A percentile compares a stretch with the other conserved stretches of the same genome.
These are phyloP conservation scores for Ceryle rudis DNA, from an alignment of 2,797 vertebrate genomes.

Conservation along the genomic window DNA sequence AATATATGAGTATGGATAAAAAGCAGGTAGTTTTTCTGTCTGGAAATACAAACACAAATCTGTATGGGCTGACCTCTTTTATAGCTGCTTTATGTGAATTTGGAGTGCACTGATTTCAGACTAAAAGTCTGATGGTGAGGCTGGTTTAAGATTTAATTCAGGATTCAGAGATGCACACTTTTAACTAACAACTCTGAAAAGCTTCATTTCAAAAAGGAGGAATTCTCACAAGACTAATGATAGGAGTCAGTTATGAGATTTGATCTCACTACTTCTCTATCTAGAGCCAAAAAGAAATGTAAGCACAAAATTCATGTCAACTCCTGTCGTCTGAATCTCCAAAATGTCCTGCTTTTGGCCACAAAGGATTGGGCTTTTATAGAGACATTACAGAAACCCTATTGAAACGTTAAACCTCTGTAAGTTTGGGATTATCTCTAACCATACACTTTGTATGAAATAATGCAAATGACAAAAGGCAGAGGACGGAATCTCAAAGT, in stretches of 20 bases:
- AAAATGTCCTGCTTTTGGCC: neutral
- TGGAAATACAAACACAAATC: neutral
- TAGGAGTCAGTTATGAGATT: neutral
- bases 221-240: neutral
- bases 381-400: neutral
- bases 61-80: neutral
- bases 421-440: neutral
- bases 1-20: neutral
- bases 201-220: neutral
- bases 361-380: neutral
- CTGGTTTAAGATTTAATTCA: neutral
- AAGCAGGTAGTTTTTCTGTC: neutral
- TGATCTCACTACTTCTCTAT: neutral
- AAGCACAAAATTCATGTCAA: neutral
- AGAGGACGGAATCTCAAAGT: neutral
- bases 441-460: fast-evolving
- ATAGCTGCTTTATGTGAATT: neutral
- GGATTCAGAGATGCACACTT: neutral
- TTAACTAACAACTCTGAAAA: neutral
- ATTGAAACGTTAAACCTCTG: neutral
- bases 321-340: neutral
- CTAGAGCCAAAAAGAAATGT: neutral
- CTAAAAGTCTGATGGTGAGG: neutral
- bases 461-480: neutral
- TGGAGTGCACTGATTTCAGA: neutral